These are phyloP conservation scores for Aethes cnicana DNA, from an alignment of 2,888 invertebrate species.

Conservation along the genomic window DNA sequence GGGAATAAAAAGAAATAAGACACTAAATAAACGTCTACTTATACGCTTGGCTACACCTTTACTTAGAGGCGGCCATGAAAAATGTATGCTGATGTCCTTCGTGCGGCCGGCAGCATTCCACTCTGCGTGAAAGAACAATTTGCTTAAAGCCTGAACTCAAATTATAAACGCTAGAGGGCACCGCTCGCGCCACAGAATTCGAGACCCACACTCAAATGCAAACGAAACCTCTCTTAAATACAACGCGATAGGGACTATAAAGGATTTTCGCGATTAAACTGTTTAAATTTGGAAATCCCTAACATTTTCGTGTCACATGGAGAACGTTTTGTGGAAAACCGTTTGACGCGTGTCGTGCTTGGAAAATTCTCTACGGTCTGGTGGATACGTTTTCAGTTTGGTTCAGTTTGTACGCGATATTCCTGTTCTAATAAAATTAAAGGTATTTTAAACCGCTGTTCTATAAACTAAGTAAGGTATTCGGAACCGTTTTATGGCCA, in stretches of 20 bases:
- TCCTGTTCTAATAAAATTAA: too few relatives aligned
- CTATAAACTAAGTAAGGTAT: too few relatives aligned
- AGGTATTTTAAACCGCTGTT: too few relatives aligned
- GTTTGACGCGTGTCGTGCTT: conserved; percentile 43
- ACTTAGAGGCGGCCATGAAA: conserved; percentile 56
- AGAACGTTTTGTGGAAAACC: conserved; percentile 50
- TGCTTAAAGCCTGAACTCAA: conserved; percentile 51
- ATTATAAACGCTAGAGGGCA: conserved; percentile 62
- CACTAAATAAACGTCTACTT: conserved; percentile 75
- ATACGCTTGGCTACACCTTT: conserved; percentile 62
- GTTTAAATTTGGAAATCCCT: conserved; percentile 46
- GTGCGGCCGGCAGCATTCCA: conserved; percentile 47
- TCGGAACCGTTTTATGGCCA: too few relatives aligned
- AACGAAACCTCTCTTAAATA: conserved; percentile 39
- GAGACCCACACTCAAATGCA: conserved; percentile 40
- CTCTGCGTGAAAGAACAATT: conserved; percentile 65
- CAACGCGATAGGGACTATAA: conserved; percentile 47
- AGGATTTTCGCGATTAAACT: conserved; percentile 40
- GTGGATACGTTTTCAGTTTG: conserved; percentile 31
- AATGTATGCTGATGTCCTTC: conserved; percentile 49
- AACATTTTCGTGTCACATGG: conserved; percentile 44
- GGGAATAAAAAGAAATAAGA: conserved; percentile 74
- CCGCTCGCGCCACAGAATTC: conserved; percentile 50
- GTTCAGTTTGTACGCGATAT: conserved; percentile 24
- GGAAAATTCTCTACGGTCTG: conserved; percentile 42